Percentiles rank a stretch among this genome's conserved stretches.
These are phyloP conservation scores for Strigamia transsilvanica DNA, from an alignment of 2,888 invertebrate species.

Conservation along the genomic window DNA sequence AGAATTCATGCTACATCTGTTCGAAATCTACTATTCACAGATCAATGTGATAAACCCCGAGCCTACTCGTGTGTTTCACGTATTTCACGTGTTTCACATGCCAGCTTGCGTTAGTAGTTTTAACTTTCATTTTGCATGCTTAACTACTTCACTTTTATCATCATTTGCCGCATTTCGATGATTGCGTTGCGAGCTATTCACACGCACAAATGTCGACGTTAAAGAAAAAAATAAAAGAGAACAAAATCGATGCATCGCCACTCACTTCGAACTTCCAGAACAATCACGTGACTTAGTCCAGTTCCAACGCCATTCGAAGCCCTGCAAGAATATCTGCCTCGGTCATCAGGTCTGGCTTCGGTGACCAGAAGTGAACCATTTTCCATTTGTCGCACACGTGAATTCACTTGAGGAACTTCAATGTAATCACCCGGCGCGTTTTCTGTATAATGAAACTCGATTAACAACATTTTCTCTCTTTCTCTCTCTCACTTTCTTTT, in stretches of 20 bases:
- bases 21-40: neutral
- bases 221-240: neutral
- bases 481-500: too few relatives aligned
- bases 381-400: conserved; percentile 54
- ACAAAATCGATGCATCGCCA: neutral
- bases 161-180: neutral
- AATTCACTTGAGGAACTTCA: conserved; percentile 55
- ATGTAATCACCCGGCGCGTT: conserved; percentile 56
- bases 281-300: conserved; percentile 64
- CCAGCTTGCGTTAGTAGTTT: neutral
- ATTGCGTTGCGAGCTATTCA: neutral
- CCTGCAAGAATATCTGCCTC: conserved; percentile 65
- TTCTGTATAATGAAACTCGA: conserved; percentile 53
- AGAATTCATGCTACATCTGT: neutral
- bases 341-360: conserved; percentile 61
- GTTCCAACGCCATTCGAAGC: conserved; percentile 64
- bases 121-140: conserved; percentile 38
- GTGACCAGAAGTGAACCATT: conserved; percentile 64
- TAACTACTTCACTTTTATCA: neutral
- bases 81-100: neutral
- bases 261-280: conserved; percentile 64
- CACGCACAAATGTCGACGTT: conserved; percentile 2
- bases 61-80: neutral
- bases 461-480: neutral
- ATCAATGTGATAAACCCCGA: neutral